Percentiles rank a stretch among this genome's conserved stretches.
phyloP scores from a whole-genome alignment of 2,797 vertebrate species.

The Lateolabrax maculatus region DNA sequence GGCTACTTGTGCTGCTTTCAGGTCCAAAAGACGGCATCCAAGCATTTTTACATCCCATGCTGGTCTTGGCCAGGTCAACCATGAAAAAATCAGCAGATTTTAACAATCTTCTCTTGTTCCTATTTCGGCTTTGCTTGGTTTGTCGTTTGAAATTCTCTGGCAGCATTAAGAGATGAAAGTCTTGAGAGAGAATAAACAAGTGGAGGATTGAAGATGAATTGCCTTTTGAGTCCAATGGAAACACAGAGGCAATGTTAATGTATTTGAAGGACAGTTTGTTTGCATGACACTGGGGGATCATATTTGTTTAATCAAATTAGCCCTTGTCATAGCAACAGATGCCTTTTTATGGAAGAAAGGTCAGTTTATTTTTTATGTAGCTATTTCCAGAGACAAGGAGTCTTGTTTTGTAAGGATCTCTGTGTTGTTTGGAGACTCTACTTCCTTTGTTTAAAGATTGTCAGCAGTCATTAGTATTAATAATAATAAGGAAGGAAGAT shows the following conservation, averaged over 20 bases:
- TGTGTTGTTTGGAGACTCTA: background rate
- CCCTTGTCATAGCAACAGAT: constrained; percentile 7
- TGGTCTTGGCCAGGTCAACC: background rate
- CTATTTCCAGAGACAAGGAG: background rate
- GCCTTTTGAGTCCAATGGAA: constrained; percentile 14
- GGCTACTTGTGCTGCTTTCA: background rate
- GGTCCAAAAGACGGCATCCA: background rate
- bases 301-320: constrained; percentile 32
- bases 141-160: background rate
- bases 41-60: too few species aligned
- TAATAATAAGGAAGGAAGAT: background rate
- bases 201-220: background rate
- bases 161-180: constrained; percentile 7
- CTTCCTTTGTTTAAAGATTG: constrained; percentile 1
- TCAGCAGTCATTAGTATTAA: background rate
- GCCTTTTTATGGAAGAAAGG: background rate
- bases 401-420: background rate
- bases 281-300: constrained; percentile 7
- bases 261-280: constrained; percentile 13
- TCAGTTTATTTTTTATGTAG: background rate
- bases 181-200: constrained; percentile 13
- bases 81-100: background rate
- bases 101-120: background rate
- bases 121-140: background rate
- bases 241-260: background rate